These are phyloP conservation scores for Lanistes nyassanus DNA, from an alignment of 1,140 invertebrate genomes.

Conservation along the genomic window DNA sequence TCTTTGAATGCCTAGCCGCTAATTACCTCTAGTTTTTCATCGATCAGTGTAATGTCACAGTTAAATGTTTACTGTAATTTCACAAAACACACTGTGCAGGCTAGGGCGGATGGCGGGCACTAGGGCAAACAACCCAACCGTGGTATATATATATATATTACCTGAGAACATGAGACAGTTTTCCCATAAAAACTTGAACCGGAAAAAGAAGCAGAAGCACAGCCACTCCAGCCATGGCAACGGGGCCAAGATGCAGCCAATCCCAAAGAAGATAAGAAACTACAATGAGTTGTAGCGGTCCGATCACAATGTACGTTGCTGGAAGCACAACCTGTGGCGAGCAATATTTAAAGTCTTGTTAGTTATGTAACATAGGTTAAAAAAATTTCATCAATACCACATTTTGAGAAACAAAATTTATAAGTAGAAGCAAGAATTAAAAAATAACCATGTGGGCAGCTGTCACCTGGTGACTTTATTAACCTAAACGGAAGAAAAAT, in stretches of 20 bases:
- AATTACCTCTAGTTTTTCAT: too few species aligned
- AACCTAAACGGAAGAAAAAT: too few species aligned
- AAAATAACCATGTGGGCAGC: too few species aligned
- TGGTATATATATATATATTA: too few species aligned
- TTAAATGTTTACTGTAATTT: too few species aligned
- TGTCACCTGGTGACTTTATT: too few species aligned
- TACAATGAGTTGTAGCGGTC: constrained; percentile 77
- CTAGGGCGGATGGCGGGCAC: too few species aligned
- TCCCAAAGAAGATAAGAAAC: constrained; percentile 78
- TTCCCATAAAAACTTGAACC: constrained; percentile 80
- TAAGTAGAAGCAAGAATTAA: neutral
- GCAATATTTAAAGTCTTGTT: neutral
- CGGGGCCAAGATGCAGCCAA: constrained; percentile 73
- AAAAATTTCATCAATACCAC: too few species aligned
- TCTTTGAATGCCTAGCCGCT: too few species aligned
- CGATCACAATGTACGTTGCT: constrained; percentile 69
- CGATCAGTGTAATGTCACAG: too few species aligned
- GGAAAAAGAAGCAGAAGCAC: constrained; percentile 83
- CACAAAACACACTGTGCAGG: too few species aligned
- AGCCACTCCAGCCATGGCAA: constrained; percentile 79
- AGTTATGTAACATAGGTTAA: neutral
- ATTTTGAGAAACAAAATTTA: neutral
- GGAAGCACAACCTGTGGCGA: constrained; percentile 58
- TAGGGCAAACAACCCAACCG: too few species aligned
- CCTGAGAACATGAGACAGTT: constrained; percentile 75